Evolutionary conservation across 2,797 vertebrate species (phyloP).

Genomic region (Xenops minutus): DNA sequence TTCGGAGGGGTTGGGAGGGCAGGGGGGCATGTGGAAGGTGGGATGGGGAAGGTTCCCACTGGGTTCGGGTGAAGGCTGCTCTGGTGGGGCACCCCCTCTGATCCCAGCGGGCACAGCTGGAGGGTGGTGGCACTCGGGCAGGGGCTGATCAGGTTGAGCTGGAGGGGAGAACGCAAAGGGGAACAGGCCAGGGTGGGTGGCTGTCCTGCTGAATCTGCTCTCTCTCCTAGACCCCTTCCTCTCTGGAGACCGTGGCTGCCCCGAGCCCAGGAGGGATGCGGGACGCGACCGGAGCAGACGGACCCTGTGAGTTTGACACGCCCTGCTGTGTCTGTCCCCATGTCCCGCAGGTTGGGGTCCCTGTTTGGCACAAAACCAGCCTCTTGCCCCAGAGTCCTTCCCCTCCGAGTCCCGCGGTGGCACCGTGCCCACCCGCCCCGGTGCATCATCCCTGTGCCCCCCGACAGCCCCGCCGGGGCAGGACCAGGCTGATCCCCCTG

Average conservation of each 20-base stretch:
- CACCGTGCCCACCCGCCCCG: rapidly evolving
- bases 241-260: conserved; percentile 87
- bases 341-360: neutral
- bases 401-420: neutral
- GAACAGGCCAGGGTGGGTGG: rapidly evolving
- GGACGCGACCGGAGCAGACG: neutral
- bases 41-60: neutral
- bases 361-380: neutral
- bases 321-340: neutral
- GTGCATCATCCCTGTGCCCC: neutral
- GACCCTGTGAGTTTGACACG: conserved; percentile 71
- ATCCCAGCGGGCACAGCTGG: rapidly evolving
- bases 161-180: neutral
- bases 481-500: neutral
- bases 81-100: neutral
- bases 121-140: neutral
- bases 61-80: neutral
- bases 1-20: too few relatives aligned
- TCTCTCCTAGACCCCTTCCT: conserved; percentile 35
- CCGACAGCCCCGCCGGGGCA: neutral
- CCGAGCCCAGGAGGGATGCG: conserved; percentile 30
- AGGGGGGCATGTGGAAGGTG: rapidly evolving
- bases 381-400: neutral
- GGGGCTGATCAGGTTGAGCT: neutral
- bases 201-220: rapidly evolving